Base-by-base conservation (phyloP, 35 echinoderm and acorn worm genomes). In the Strongylocentrotus purpuratus region DNA sequence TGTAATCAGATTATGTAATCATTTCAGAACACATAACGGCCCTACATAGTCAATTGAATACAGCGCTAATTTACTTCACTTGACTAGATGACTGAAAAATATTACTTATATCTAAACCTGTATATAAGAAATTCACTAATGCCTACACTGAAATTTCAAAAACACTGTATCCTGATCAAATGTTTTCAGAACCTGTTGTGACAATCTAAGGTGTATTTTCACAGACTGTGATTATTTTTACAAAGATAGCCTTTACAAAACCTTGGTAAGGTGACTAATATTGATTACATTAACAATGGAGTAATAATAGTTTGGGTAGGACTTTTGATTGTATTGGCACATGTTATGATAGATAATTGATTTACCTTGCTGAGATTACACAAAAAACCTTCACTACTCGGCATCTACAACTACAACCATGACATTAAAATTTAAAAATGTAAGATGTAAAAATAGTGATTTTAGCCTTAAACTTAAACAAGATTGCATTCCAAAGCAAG, bases 241-340 rank as follows among this genome's bases (percentile, higher is more conserved):
- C 50, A 55, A 10, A 55, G 50, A 10, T 55, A n/a, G 20, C 65
- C 18, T 28, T 78, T 78, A 78, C 61, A 70, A 22, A 78, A 28
- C 22, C 8, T 78, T n/a, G 17, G 18, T 28, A n/a, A 78, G 5
- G 0, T 78, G 65, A 5, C 18, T n/a, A 78, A 25, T 78, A 0
- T 78, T 78, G 65, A 78, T 78, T 78, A n/a, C 65, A 28, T 78
- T 78, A 78, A 78, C 65, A 78, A 78, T 78, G 65, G 25, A 78
- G 35, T 1, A 41, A 41, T 41, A 41, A 41, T 41, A 41, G 22
- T 78, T 78, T 70, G 61, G 61, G 17, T 70, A 11, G 17, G 61
- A 59, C 17, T 5, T 14, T 20, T 70, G 61, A 28, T 28, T 70
- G 22, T 28, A 70, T 70, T 20, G 61, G 25, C 12, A 50, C 22